Conservation (phyloP, 2,888 invertebrate genomes). For the Nymphalis polychloros region DNA sequence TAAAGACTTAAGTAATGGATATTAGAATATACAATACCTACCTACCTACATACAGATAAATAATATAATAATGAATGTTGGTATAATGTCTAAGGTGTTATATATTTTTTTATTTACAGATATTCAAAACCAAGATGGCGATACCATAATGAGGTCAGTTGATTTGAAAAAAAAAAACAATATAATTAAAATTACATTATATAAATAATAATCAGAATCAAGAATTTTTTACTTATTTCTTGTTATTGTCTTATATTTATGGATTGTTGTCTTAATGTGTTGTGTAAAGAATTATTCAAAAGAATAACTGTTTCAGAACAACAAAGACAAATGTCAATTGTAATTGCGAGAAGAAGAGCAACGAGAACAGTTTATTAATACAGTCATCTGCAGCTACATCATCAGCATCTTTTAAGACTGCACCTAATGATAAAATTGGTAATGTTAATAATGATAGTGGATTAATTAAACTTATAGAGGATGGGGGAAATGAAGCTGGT, state of each 20-base stretch:
- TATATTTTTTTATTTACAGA: constrained; percentile 14
- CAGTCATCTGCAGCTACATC: constrained; percentile 53
- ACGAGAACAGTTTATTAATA: constrained; percentile 33
- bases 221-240: background rate
- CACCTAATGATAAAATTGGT: constrained; percentile 49
- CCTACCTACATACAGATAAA: too few species aligned
- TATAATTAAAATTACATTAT: background rate
- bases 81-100: background rate
- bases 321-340: background rate
- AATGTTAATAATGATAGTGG: constrained; percentile 48
- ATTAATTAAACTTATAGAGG: constrained; percentile 60
- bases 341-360: constrained; percentile 29
- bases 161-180: too few species aligned
- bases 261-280: too few species aligned
- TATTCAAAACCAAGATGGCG: constrained; percentile 36
- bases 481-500: constrained; percentile 58
- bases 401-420: constrained; percentile 57
- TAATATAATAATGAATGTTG: too few species aligned
- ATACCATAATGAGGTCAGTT: constrained; percentile 43
- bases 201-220: background rate
- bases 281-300: background rate
- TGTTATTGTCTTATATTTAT: background rate
- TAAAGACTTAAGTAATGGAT: too few species aligned
- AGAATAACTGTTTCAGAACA: constrained; percentile 10
- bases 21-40: too few species aligned